Evolutionary conservation across 2,888 invertebrate species (phyloP).

Genomic region (Drosophila nr. perissopoda): DNA sequence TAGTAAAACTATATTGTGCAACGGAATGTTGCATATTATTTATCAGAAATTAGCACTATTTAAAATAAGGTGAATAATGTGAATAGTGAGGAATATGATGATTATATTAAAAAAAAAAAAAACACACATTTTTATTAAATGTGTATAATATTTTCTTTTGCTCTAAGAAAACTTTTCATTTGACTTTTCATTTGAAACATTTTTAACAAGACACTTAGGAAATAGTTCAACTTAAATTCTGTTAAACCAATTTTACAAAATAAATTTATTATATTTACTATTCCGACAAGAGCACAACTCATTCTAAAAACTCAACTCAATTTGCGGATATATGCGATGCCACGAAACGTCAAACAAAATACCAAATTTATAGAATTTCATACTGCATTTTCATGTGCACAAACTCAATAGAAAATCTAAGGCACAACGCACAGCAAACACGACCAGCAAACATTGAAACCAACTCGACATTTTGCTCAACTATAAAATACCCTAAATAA

Average conservation of each 20-base stretch:
- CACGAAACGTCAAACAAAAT: conserved; percentile 58
- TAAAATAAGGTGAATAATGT: not conserved
- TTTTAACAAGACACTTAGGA: conserved; percentile 13
- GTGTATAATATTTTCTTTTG: too few relatives aligned
- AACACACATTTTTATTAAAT: too few relatives aligned
- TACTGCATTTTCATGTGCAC: conserved; percentile 36
- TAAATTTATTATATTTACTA: conserved; percentile 45
- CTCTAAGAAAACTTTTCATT: not conserved
- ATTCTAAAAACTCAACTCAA: conserved; percentile 61
- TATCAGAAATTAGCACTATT: not conserved
- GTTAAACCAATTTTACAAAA: conserved; percentile 22
- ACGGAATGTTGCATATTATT: not conserved
- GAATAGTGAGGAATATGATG: not conserved
- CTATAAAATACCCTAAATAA: conserved; percentile 3
- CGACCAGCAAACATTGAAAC: conserved; percentile 21
- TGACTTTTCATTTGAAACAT: too few relatives aligned
- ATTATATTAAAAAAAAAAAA: not conserved
- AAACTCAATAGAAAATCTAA: conserved; percentile 55
- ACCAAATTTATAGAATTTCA: conserved; percentile 72
- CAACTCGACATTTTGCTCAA: not conserved
- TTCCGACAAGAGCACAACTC: conserved; percentile 14
- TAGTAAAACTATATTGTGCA: not conserved
- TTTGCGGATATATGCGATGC: conserved; percentile 53
- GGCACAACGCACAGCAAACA: conserved; percentile 30
- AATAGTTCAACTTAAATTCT: conserved; percentile 11